Percentiles rank a stretch among this genome's conserved stretches.
These are phyloP conservation scores for Alcedo atthis DNA, from an alignment of 2,797 vertebrate species.

Conservation along the genomic window DNA sequence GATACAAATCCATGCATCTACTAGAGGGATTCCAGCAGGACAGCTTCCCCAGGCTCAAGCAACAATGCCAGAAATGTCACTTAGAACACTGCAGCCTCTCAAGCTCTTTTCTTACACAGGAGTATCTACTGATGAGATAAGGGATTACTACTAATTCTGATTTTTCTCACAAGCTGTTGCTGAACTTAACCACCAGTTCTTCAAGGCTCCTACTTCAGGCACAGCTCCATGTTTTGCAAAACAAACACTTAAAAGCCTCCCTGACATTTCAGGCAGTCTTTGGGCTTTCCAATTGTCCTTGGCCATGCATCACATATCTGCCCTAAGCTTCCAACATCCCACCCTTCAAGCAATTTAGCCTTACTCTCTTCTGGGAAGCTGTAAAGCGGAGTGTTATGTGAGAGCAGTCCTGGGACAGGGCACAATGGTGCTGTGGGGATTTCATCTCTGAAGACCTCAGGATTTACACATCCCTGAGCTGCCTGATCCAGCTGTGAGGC, in stretches of 20 bases:
- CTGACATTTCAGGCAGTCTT: neutral
- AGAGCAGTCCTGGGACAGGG: neutral
- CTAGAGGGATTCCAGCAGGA: neutral
- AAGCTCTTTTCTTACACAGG: neutral
- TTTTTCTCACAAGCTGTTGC: neutral
- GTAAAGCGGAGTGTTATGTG: rapidly evolving
- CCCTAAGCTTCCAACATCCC: neutral
- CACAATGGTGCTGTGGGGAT: neutral
- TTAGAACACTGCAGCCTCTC: neutral
- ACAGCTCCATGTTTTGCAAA: neutral
- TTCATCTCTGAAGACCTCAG: neutral
- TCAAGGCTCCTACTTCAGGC: neutral
- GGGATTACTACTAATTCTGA: neutral
- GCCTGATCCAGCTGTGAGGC: neutral
- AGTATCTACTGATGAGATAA: neutral
- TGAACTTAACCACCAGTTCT: neutral
- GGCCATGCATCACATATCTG: rapidly evolving
- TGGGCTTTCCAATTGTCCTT: neutral
- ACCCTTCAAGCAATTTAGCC: neutral
- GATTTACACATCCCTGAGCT: neutral
- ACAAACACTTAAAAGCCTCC: neutral
- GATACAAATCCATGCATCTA: neutral
- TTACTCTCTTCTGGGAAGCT: neutral
- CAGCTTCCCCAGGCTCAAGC: neutral
- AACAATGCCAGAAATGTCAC: neutral